Evolutionary conservation across 2,888 invertebrate genomes (phyloP).

Genomic region (Eupithecia exiguata): DNA sequence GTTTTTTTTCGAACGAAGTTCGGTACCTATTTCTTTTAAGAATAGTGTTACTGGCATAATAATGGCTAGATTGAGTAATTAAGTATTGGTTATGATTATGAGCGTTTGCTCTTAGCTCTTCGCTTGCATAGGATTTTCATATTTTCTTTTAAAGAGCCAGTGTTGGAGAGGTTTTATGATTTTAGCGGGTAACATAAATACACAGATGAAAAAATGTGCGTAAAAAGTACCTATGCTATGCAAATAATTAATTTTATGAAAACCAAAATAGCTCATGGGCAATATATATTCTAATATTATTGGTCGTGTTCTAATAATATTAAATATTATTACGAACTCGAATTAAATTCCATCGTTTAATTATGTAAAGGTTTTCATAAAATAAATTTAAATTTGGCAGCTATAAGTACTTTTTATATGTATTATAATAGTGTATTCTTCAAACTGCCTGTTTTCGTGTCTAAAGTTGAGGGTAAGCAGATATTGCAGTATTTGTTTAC

Average conservation of each 20-base stretch:
- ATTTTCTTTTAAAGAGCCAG: neutral
- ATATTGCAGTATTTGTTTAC: neutral
- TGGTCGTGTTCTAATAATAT: neutral
- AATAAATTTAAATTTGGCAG: neutral
- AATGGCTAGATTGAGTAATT: neutral
- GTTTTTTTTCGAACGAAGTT: neutral
- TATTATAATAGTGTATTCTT: neutral
- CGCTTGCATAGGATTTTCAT: neutral
- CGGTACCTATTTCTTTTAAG: neutral
- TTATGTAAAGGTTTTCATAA: neutral
- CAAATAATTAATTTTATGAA: neutral
- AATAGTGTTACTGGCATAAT: neutral
- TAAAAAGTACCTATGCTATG: neutral
- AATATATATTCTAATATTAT: neutral
- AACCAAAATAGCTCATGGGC: neutral
- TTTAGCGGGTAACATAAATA: neutral
- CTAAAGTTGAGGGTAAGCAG: neutral
- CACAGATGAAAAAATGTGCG: neutral
- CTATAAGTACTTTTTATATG: neutral
- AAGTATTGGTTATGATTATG: neutral
- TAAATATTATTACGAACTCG: neutral
- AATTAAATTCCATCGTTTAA: neutral
- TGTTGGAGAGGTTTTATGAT: neutral
- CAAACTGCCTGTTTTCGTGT: neutral
- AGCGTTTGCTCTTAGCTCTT: neutral